Percentiles rank a stretch among this genome's conserved stretches.
These are phyloP conservation scores for Leptopilina clavipes DNA, from an alignment of 1,140 invertebrate genomes.

Conservation along the genomic window DNA sequence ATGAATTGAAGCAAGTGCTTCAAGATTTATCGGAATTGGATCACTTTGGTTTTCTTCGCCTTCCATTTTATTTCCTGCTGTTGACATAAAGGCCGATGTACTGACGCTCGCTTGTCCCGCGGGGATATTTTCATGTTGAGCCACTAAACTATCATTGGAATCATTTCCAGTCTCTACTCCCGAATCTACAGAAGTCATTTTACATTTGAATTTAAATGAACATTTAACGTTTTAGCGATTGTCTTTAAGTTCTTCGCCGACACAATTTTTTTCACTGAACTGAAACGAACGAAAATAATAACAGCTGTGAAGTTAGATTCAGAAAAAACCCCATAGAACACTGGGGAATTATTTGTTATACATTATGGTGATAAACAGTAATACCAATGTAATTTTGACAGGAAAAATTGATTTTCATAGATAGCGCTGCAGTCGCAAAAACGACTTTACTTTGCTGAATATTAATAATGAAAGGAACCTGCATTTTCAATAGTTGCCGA, in stretches of 20 bases:
- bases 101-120: constrained; percentile 22
- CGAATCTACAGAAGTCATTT: constrained; percentile 76
- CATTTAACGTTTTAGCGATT: background rate
- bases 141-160: constrained; percentile 78
- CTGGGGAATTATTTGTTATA: background rate
- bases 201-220: constrained; percentile 31
- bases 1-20: constrained; percentile 9
- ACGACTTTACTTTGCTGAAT: no score
- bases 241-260: constrained; percentile 5
- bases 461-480: no score
- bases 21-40: background rate
- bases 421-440: no score
- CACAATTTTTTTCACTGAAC: constrained; percentile 4
- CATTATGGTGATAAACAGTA: background rate
- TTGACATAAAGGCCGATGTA: constrained; percentile 12
- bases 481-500: no score
- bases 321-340: background rate
- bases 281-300: constrained; percentile 25
- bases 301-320: constrained; percentile 15
- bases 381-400: background rate
- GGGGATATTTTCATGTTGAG: constrained; percentile 43
- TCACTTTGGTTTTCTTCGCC: constrained; percentile 27
- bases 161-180: constrained; percentile 81
- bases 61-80: constrained; percentile 18
- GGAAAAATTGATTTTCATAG: no score